Conservation (phyloP, 2,797 vertebrate genomes). For the Philypnodon macrostomus region DNA sequence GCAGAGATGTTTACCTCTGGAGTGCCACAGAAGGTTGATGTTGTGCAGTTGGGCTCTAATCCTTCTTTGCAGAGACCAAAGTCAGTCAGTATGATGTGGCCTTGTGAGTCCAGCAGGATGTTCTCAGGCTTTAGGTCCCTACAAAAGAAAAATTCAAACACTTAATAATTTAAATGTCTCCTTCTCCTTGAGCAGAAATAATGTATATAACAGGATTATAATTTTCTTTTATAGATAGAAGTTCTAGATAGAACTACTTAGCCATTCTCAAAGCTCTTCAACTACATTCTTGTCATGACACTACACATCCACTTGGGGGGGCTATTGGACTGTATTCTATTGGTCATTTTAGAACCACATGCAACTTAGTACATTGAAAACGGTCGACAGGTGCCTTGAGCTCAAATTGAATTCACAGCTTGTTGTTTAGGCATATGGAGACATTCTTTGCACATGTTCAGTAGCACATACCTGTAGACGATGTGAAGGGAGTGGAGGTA, state of each 20-base stretch:
- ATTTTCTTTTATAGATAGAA: no score
- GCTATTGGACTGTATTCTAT: no score
- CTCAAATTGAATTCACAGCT: no score
- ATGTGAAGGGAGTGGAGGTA: slow-evolving; percentile 83
- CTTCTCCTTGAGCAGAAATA: no score
- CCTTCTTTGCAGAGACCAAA: slow-evolving; percentile 98
- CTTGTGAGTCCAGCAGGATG: slow-evolving; percentile 93
- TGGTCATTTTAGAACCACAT: no score
- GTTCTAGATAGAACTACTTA: no score
- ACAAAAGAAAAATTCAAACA: slow-evolving; percentile 51
- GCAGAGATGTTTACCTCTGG: slow-evolving; percentile 96
- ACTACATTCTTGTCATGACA: neutral
- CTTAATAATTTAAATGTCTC: neutral
- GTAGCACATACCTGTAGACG: slow-evolving; percentile 85
- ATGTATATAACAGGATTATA: no score
- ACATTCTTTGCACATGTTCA: no score
- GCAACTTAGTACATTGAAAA: no score
- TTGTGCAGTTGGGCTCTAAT: slow-evolving; percentile 88
- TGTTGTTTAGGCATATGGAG: no score
- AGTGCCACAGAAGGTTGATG: slow-evolving; percentile 94
- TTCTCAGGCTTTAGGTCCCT: slow-evolving; percentile 98
- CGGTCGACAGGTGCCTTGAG: no score
- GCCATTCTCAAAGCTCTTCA: no score
- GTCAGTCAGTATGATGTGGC: slow-evolving; percentile 96
- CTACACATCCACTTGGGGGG: slow-evolving; percentile 51